Evolutionary conservation across 2,113 vertebrate genomes (phyloP).

Genomic region (Tamias sibiricus): DNA sequence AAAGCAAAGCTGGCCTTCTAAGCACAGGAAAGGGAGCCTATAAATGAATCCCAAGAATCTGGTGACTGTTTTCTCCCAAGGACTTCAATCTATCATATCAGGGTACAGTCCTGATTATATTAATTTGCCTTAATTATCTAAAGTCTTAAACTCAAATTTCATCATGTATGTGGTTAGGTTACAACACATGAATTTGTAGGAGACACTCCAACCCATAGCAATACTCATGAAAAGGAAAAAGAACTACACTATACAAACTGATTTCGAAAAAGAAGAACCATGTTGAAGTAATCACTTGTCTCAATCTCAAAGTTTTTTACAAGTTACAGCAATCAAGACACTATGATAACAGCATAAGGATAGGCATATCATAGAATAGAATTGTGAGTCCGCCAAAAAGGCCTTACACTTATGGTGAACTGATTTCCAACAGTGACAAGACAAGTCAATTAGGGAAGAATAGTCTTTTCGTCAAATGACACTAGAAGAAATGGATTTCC

Average conservation of each 20-base stretch:
- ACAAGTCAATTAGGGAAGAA: background rate
- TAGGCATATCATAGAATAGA: background rate
- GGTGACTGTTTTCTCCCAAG: background rate
- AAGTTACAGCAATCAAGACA: background rate
- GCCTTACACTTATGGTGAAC: too few species aligned
- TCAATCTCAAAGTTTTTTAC: background rate
- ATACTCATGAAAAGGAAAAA: background rate
- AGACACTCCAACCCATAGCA: background rate
- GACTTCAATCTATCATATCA: background rate
- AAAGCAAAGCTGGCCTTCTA: too few species aligned
- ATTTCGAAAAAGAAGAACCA: background rate
- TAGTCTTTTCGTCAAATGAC: background rate
- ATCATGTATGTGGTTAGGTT: accelerated
- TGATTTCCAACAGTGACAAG: background rate
- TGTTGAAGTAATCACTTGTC: background rate
- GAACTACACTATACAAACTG: background rate
- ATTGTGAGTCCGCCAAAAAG: background rate
- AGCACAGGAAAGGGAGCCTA: too few species aligned
- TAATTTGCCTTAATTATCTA: background rate
- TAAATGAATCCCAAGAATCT: too few species aligned
- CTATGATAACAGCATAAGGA: too few species aligned
- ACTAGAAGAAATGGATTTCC: background rate
- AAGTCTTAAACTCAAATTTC: background rate
- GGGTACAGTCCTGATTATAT: background rate
- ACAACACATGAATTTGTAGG: background rate